Percentiles rank a stretch among this genome's conserved stretches.
Evolutionary conservation across 2,797 vertebrate genomes (phyloP).

Genomic region (Sebastiscus tertius): DNA sequence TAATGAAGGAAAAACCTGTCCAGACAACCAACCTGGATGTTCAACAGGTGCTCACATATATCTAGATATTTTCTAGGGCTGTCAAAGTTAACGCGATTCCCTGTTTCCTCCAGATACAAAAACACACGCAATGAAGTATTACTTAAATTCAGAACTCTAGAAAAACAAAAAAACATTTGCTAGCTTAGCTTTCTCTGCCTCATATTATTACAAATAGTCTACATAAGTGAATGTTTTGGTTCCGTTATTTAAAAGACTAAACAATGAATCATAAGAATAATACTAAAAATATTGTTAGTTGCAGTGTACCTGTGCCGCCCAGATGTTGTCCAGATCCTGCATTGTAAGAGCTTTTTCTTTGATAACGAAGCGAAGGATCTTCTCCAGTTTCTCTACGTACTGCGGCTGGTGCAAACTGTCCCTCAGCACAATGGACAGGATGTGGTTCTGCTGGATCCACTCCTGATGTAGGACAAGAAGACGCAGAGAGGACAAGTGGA

Average conservation of each 20-base stretch:
- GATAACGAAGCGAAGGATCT: slow-evolving; percentile 99
- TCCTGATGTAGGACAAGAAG: slow-evolving; percentile 81
- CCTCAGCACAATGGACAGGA: slow-evolving; percentile 96
- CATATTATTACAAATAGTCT: background rate
- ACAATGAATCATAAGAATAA: background rate
- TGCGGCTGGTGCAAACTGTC: slow-evolving; percentile 99
- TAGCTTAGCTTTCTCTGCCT: background rate
- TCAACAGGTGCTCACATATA: background rate
- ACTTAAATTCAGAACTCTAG: background rate
- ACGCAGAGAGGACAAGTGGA: background rate
- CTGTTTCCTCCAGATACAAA: too few species aligned
- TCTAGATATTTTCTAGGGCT: too few species aligned
- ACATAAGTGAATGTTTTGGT: background rate
- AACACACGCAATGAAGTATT: background rate
- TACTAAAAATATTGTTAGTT: background rate
- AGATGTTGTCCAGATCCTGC: slow-evolving; percentile 99
- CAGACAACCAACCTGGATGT: background rate
- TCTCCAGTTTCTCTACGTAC: slow-evolving; percentile 98
- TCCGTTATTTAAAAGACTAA: background rate
- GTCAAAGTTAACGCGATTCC: too few species aligned
- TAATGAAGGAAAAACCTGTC: background rate
- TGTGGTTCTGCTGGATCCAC: slow-evolving; percentile 99
- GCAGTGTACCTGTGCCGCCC: slow-evolving; percentile 95
- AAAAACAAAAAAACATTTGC: background rate
- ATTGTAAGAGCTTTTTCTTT: slow-evolving; percentile 99